Conservation (phyloP, 2,888 invertebrate species). For the Oeneis ivallda region DNA sequence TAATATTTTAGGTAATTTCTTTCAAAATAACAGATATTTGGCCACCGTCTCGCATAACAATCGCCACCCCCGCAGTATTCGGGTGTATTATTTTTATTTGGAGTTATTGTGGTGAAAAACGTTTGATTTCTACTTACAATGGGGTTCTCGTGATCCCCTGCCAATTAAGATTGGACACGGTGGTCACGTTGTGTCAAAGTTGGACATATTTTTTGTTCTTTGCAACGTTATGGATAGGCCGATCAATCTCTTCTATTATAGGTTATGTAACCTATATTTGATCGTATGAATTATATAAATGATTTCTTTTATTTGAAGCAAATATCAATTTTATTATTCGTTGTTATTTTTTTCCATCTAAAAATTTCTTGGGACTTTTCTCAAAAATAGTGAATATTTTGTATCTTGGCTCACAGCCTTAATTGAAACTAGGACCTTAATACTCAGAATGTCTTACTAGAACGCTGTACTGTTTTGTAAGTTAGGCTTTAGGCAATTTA, state of each 20-base stretch:
- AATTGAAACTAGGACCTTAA: not conserved
- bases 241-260: constrained; percentile 50
- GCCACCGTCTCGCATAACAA: constrained; percentile 39
- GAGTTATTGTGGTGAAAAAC: constrained; percentile 66
- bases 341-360: not conserved
- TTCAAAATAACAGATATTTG: not conserved
- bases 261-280: constrained; percentile 24
- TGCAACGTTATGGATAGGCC: constrained; percentile 49
- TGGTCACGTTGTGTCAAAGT: constrained; percentile 73
- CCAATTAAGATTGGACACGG: constrained; percentile 78
- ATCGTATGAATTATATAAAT: constrained; percentile 14
- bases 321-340: not conserved
- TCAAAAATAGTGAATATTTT: not conserved
- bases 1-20: not conserved
- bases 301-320: constrained; percentile 1
- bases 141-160: constrained; percentile 67
- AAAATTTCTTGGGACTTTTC: too few species aligned
- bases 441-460: not conserved
- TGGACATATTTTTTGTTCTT: constrained; percentile 63
- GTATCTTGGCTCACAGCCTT: not conserved
- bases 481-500: not conserved
- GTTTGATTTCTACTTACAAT: constrained; percentile 63
- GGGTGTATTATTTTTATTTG: constrained; percentile 72
- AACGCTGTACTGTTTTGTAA: too few species aligned
- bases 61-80: constrained; percentile 67